A percentile compares a stretch with the other conserved stretches of the same genome.
Conservation (phyloP, 2,797 vertebrate genomes). For the Spinus pinus region DNA sequence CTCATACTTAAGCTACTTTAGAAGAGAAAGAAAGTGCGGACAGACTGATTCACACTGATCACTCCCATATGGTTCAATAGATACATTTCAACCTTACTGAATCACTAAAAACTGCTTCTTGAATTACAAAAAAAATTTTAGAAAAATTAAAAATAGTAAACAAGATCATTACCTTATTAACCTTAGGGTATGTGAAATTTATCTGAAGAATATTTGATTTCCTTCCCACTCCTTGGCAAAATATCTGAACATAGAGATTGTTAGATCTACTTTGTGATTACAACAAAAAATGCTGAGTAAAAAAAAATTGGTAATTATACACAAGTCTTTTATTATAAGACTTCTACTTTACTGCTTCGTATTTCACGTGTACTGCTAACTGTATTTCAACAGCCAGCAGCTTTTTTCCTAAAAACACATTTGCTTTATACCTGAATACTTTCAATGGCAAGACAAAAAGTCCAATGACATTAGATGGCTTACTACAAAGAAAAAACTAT, state of each 20-base stretch:
- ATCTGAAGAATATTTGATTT: constrained; percentile 71
- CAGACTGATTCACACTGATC: constrained; percentile 44
- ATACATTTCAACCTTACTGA: constrained; percentile 50
- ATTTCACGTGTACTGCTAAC: not conserved
- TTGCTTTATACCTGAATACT: not conserved
- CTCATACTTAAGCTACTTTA: constrained; percentile 28
- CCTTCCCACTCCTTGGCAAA: constrained; percentile 35
- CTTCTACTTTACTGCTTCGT: constrained; percentile 29
- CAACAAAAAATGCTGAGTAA: constrained; percentile 65
- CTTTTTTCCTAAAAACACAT: not conserved
- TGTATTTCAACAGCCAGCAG: constrained; percentile 21
- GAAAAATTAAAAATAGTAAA: not conserved
- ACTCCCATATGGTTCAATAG: constrained; percentile 50
- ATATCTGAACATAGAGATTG: constrained; percentile 69
- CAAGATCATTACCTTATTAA: constrained; percentile 24
- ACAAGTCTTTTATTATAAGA: constrained; percentile 69
- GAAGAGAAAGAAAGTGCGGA: constrained; percentile 45
- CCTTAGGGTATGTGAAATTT: constrained; percentile 78
- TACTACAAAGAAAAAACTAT: constrained; percentile 22
- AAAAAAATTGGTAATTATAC: constrained; percentile 59
- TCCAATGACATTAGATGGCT: not conserved
- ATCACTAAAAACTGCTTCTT: constrained; percentile 59
- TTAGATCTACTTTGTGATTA: constrained; percentile 73
- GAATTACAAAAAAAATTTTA: constrained; percentile 64
- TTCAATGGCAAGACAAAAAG: constrained; percentile 27